Conservation (phyloP, 2,113 vertebrate species). For the Sylvietta virens region DNA sequence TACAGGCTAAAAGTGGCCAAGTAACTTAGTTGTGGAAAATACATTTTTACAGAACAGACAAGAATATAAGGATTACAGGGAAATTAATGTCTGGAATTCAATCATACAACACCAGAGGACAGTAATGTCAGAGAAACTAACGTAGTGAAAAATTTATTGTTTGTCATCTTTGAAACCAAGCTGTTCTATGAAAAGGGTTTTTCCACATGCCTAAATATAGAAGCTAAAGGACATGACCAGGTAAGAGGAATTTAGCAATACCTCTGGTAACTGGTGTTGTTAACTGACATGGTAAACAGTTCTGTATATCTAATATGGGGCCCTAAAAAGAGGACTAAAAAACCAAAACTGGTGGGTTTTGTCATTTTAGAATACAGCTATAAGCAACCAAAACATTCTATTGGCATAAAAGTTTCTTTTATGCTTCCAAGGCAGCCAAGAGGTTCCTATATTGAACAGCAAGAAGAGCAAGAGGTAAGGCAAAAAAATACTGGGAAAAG, state of each 20-base stretch:
- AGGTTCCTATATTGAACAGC: not conserved
- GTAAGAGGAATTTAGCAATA: not conserved
- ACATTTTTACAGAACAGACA: not conserved
- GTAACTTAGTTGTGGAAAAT: not conserved
- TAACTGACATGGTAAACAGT: not conserved
- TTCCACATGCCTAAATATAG: not conserved
- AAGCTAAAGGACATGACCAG: not conserved
- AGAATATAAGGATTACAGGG: not conserved
- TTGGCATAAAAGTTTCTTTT: not conserved
- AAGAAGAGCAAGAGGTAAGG: not conserved
- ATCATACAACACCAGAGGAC: not conserved
- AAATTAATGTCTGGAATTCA: not conserved
- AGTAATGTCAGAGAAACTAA: not conserved
- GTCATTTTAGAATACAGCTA: not conserved
- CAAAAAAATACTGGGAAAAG: not conserved
- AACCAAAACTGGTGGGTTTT: not conserved
- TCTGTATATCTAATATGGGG: not conserved
- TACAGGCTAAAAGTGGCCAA: not conserved
- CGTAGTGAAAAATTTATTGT: not conserved
- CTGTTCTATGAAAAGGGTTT: not conserved
- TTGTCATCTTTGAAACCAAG: not conserved
- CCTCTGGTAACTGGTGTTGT: not conserved
- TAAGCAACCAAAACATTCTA: not conserved
- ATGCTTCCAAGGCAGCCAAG: not conserved
- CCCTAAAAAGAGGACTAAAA: not conserved